These are phyloP conservation scores for Aquatica leii DNA, from an alignment of 2,888 invertebrate genomes.

Conservation along the genomic window DNA sequence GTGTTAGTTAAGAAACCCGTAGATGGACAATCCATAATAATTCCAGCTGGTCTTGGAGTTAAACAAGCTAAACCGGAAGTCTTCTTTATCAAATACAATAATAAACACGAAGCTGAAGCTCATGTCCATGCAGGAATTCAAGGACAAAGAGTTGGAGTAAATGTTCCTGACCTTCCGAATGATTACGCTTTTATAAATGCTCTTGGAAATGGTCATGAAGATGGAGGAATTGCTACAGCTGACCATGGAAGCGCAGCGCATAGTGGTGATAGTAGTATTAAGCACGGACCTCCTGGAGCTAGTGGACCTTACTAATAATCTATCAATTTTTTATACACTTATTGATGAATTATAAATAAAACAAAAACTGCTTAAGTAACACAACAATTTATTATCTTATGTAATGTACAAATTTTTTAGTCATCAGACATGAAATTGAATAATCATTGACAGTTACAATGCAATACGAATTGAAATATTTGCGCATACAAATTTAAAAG, in stretches of 20 bases:
- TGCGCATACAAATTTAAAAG: no score
- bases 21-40: conserved; percentile 78
- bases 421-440: no score
- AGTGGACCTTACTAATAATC: conserved; percentile 15
- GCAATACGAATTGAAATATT: no score
- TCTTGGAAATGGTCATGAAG: no score
- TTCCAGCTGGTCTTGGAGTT: conserved; percentile 77
- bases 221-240: conserved; percentile 15
- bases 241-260: no score
- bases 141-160: conserved; percentile 15
- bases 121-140: conserved; percentile 32
- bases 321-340: no score
- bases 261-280: neutral
- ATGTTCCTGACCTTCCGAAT: conserved; percentile 4
- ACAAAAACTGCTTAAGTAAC: no score
- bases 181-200: conserved; percentile 4
- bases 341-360: no score
- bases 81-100: conserved; percentile 86
- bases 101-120: conserved; percentile 44
- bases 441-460: no score
- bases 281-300: neutral
- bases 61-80: conserved; percentile 88
- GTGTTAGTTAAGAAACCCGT: conserved; percentile 69
- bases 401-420: no score
- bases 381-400: no score